Base-by-base conservation (phyloP, 2,888 invertebrate species). In the Metellina segmentata region DNA sequence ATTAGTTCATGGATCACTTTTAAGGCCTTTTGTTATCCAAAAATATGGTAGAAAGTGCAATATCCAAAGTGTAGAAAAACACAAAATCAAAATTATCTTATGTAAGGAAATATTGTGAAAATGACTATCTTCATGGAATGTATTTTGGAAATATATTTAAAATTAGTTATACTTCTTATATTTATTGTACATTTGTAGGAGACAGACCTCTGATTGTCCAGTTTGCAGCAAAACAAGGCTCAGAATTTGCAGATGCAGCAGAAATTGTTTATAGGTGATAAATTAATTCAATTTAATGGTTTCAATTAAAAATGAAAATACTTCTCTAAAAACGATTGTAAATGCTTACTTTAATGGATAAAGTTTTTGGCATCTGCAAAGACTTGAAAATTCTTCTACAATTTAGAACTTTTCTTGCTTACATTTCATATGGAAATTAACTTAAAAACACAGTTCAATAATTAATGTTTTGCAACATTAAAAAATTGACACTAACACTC, bases 171-270 rank as follows among this genome's bases (percentile, higher is more conserved):
- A 34, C 1, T 34, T 34, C 34, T 34, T 34, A 34, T 51, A 7
- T 78, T 51, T 78, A 51, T n/a, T 20, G 74, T n/a, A 34, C n/a
- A 34, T 74, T 83, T 85, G 70, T 94, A 96, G 97, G 95, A 93
- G 99, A 99, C 95, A 95, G 96, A 51, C 99, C 99, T 0, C 94
- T 99, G 69, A 96, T 99, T 93, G 98, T 97, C 0, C 99, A 99
- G 95, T 99, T 99, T 96, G 99, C 99, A 71, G 97, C 99, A 0
- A 98, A 97, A 94, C 97, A 97, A 94, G 95, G 96, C 0, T 95
- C 96, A 93, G 98, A 98, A 94, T 98, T 99, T 95, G 96, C 97
- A 4, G 96, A 96, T 94, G 98, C 99, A 49, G 96, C 98, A 6
- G 96, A 97, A 95, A 95, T 99, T 93, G 96, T 98, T 69, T 96